These are phyloP conservation scores for Percina caprodes DNA, from an alignment of 2,113 vertebrate species.

Conservation along the genomic window DNA sequence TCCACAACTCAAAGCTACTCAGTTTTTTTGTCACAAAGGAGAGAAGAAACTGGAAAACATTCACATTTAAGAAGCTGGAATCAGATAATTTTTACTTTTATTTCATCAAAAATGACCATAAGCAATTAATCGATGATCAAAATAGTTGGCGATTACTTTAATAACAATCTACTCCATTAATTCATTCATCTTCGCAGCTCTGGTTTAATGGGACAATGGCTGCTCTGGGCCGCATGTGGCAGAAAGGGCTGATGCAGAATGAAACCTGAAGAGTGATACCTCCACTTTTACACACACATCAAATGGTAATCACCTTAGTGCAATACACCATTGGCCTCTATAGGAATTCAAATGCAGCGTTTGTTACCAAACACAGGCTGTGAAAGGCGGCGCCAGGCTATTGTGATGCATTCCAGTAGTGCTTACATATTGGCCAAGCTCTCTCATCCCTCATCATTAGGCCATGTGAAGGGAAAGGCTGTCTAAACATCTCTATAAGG, in stretches of 20 bases:
- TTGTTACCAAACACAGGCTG: slow-evolving; percentile 74
- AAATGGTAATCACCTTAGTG: slow-evolving; percentile 68
- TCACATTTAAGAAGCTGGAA: too few relatives aligned
- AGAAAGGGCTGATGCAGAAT: slow-evolving; percentile 25
- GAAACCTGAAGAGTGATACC: slow-evolving; percentile 66
- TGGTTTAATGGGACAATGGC: slow-evolving; percentile 4
- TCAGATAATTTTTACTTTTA: too few relatives aligned
- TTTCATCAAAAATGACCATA: too few relatives aligned
- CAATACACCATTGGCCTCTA: slow-evolving; percentile 67
- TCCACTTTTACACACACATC: slow-evolving; percentile 53
- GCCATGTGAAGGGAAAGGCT: slow-evolving; percentile 44
- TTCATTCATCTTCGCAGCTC: too few relatives aligned
- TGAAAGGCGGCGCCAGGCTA: slow-evolving; percentile 71
- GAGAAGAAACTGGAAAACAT: too few relatives aligned
- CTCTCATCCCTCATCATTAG: slow-evolving; percentile 57
- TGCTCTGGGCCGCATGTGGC: neutral
- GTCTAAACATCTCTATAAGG: slow-evolving; percentile 32
- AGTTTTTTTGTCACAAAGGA: too few relatives aligned
- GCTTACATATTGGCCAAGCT: slow-evolving; percentile 49
- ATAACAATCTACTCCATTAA: too few relatives aligned
- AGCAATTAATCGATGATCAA: too few relatives aligned
- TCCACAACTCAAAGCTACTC: too few relatives aligned
- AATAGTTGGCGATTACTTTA: too few relatives aligned
- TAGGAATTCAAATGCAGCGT: slow-evolving; percentile 78
- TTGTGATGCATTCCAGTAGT: slow-evolving; percentile 76